These are phyloP conservation scores for Conger conger DNA, from an alignment of 2,113 vertebrate genomes.

Conservation along the genomic window DNA sequence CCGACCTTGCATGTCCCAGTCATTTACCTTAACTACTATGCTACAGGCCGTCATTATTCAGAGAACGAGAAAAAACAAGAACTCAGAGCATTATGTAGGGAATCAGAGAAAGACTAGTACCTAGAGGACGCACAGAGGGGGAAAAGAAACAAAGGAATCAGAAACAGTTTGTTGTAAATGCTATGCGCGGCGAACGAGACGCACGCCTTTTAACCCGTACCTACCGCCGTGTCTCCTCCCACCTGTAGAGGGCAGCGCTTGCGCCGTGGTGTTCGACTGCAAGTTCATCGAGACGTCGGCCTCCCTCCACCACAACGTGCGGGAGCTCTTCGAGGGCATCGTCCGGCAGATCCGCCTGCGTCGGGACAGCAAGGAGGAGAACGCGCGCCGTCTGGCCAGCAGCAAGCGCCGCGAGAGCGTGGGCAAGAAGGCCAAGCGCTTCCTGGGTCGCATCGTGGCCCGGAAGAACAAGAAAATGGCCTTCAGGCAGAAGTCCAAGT, in stretches of 20 bases:
- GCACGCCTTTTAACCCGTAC: slow-evolving; percentile 17
- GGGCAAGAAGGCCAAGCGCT: slow-evolving; percentile 91
- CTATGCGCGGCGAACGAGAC: not conserved
- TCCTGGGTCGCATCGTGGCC: slow-evolving; percentile 94
- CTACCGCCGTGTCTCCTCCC: not conserved
- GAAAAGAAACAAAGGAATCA: no score
- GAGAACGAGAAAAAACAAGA: no score
- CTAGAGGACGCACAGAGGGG: no score
- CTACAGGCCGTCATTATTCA: no score
- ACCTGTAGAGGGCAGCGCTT: slow-evolving; percentile 88
- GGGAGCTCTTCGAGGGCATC: slow-evolving; percentile 91
- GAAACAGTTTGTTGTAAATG: no score
- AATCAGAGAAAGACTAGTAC: no score
- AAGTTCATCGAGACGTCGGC: slow-evolving; percentile 98
- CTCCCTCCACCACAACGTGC: slow-evolving; percentile 91
- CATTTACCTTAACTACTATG: no score
- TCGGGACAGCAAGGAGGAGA: slow-evolving; percentile 96
- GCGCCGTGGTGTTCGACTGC: slow-evolving; percentile 97
- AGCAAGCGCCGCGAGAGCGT: slow-evolving; percentile 90
- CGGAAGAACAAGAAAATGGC: slow-evolving; percentile 99
- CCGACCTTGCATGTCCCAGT: no score
- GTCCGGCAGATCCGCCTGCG: slow-evolving; percentile 92
- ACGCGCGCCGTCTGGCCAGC: slow-evolving; percentile 87
- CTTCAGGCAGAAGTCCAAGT: slow-evolving; percentile 96
- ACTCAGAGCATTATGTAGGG: no score